phyloP scores from a whole-genome alignment of 2,888 invertebrate species.

The Dryocosmus kuriphilus region DNA sequence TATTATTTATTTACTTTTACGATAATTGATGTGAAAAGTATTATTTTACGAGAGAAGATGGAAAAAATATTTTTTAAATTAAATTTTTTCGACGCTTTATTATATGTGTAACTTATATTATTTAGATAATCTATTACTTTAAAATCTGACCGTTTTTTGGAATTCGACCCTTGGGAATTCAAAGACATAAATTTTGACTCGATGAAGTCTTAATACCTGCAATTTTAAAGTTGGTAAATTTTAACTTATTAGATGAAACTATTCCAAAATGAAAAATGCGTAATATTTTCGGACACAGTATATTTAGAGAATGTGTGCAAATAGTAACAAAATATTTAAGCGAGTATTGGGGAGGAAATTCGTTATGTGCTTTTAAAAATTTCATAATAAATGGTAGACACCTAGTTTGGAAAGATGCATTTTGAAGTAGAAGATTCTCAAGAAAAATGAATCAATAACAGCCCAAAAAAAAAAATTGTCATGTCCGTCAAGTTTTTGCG shows the following conservation, averaged over 20 bases:
- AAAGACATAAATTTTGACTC: neutral
- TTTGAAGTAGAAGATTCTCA: neutral
- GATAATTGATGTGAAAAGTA: neutral
- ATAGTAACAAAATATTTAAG: neutral
- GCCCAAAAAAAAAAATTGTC: too few relatives aligned
- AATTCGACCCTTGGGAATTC: neutral
- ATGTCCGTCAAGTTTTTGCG: too few relatives aligned
- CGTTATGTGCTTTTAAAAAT: neutral
- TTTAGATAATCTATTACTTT: neutral
- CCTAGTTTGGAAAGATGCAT: conserved; percentile 15
- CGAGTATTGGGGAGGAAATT: neutral
- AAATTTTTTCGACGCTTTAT: neutral
- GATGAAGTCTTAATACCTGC: neutral
- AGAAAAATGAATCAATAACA: conserved; percentile 42
- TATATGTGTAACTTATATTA: neutral
- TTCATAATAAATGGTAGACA: conserved; percentile 45
- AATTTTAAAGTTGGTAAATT: neutral
- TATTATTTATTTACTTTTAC: conserved; percentile 3
- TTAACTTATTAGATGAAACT: neutral
- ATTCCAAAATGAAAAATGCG: neutral
- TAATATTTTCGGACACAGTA: neutral
- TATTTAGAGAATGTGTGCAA: neutral
- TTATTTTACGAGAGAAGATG: neutral
- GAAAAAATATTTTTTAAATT: neutral
- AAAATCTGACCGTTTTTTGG: neutral